Evolutionary conservation across 2,888 invertebrate genomes (phyloP), one percentile per base, ranked within the genome.

Genomic region (Aricia artaxerxes): DNA sequence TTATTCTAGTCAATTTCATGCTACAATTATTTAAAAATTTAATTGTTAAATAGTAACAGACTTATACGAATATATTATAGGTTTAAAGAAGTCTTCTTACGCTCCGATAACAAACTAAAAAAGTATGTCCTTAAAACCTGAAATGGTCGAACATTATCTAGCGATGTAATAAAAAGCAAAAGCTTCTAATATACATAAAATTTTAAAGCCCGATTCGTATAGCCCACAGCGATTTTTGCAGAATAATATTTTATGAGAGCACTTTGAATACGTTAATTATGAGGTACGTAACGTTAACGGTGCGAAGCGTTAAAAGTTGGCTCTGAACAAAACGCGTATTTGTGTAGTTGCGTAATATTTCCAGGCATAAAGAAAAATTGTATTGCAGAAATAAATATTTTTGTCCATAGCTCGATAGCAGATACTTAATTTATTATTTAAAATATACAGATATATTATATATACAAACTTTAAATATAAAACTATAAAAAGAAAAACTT

Each of bases 261-360:
- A 76, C 35, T 76, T 76, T 57, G 76, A 57, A 76, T 57, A 76
- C 76, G 76, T 76, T 76, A 76, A 76, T 76, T 76, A 76, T 57
- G 76, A 76, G 31, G 31, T 35, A 53, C 53, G 49, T 76, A 76
- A 76, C 76, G 49, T 53, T 53, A 76, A 57, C 76, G 76, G 76
- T 16, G 76, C 76, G 57, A 53, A 35, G 16, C 76, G 57, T 11
- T 31, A 24, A 76, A 57, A 57, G 49, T 76, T 76, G 5, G 16
- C 31, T 57, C 35, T 35, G 9, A 53, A 75, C 53, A 53, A 75
- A 75, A 75, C 5, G 40, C 6, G 7, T 76, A 57, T 76, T 76
- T 57, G 57, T 57, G 57, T 57, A 57, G 57, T 53, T 53, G 35
- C 16, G 13, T 76, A 5, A 38, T 38, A 35, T 69, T 69, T 69